Evolutionary conservation across 2,797 vertebrate genomes (phyloP).

Genomic region (Gallinago stenura): DNA sequence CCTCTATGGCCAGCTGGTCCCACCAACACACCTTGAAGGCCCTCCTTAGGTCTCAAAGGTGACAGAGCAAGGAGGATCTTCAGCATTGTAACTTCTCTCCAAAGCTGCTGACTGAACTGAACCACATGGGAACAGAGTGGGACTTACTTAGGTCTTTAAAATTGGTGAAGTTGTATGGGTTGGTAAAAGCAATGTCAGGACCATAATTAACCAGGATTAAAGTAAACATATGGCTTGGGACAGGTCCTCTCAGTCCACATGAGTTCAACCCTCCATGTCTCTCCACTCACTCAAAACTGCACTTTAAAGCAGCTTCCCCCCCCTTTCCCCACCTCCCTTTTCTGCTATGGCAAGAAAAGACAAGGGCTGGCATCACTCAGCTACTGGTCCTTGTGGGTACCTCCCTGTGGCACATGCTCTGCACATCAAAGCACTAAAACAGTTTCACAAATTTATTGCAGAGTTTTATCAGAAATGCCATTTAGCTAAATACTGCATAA

Average conservation of each 20-base stretch:
- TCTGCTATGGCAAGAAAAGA: neutral
- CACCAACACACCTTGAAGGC: neutral
- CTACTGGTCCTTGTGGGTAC: neutral
- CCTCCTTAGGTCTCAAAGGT: neutral
- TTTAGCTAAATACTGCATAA: neutral
- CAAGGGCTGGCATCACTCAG: neutral
- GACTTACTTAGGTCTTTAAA: neutral
- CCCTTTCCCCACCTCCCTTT: neutral
- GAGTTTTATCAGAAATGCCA: neutral
- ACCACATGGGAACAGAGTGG: neutral
- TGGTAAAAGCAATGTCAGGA: neutral
- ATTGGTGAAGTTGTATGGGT: neutral
- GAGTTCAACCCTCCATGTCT: neutral
- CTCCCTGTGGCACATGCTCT: neutral
- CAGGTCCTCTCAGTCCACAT: neutral
- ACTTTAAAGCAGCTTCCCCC: neutral
- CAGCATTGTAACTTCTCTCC: neutral
- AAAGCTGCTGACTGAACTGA: neutral
- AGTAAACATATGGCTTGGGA: neutral
- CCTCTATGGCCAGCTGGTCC: neutral
- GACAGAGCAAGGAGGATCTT: neutral
- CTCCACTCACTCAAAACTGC: neutral
- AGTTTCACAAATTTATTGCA: neutral
- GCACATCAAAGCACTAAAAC: neutral
- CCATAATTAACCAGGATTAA: neutral